A percentile compares a stretch with the other conserved stretches of the same genome.
These are phyloP conservation scores for Campoplex nolae DNA, from an alignment of 2,888 invertebrate species.

Conservation along the genomic window DNA sequence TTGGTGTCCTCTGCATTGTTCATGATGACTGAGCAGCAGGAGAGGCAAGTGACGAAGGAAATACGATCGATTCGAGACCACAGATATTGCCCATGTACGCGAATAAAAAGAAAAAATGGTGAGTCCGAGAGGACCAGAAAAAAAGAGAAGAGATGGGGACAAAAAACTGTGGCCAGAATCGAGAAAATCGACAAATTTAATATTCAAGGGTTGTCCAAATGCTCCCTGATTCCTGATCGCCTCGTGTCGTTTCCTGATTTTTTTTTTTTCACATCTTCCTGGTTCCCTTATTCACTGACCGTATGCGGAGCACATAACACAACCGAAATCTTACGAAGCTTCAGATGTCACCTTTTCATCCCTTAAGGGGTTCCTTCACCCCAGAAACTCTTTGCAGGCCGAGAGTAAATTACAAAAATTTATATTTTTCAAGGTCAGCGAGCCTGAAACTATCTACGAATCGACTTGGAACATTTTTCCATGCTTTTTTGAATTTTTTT, in stretches of 20 bases:
- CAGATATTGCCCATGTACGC: slow-evolving; percentile 33
- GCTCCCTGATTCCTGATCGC: slow-evolving; percentile 21
- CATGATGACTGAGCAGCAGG: slow-evolving; percentile 36
- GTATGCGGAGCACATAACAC: slow-evolving; percentile 5
- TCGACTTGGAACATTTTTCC: too few species aligned
- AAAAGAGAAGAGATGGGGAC: neutral
- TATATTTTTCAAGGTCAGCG: neutral
- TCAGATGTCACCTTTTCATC: neutral
- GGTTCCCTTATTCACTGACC: neutral
- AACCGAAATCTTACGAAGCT: neutral
- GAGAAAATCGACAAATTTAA: slow-evolving; percentile 37
- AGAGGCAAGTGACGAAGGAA: slow-evolving; percentile 7
- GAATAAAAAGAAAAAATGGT: slow-evolving; percentile 13
- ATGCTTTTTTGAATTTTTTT: too few species aligned
- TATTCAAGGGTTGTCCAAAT: slow-evolving; percentile 47
- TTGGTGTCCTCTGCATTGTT: slow-evolving; percentile 66
- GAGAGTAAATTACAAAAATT: neutral
- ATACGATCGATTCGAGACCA: slow-evolving; percentile 67
- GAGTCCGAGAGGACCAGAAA: neutral
- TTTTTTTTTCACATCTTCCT: neutral
- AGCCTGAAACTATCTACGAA: neutral
- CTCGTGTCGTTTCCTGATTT: slow-evolving; percentile 28
- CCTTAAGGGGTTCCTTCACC: neutral
- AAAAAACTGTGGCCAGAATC: slow-evolving; percentile 60
- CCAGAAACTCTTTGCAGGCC: neutral